Base-by-base conservation (phyloP, 2,113 vertebrate genomes). In the Syrrhaptes paradoxus region DNA sequence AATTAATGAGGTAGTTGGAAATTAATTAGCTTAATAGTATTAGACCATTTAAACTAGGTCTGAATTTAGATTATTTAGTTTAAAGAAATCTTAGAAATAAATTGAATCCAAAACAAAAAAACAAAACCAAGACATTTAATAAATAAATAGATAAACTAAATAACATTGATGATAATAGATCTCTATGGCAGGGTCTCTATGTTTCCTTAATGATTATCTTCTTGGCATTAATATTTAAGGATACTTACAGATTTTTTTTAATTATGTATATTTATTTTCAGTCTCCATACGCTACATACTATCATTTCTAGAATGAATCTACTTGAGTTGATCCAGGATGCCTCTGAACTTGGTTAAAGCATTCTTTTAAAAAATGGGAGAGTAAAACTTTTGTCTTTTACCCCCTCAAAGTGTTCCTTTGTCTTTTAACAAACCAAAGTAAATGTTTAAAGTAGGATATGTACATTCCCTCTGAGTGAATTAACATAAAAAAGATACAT, bases 361-460 rank as follows among this genome's bases (percentile, higher is more conserved):
- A 74, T 36, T 68, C 13, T 20, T 77, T 71, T 92, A 36, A 81
- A 90, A 85, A 90, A 38, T 9, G 31, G 6, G 54, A 71, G 12
- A 74, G 34, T 36, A 87, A 88, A 65, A 79, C 17, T 45, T 45
- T 74, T 26, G 2, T 55, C 32, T 87, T 96, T 58, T 88, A 31
- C 21, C 13, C 63, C 31, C 15, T 90, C 61, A 89, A 89, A 89
- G 11, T 14, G 4, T 71, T 93, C 51, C 55, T 94, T 78, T 81
- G 43, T 52, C 62, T 63, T 86, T 94, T 86, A 93, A 91, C 54
- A 91, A 94, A 91, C 48, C 9, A 93, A 89, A 96, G 31, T 38
- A 97, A 96, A 94, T 76, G 65, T 92, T 92, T 96, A 94, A 97
- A 90, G 54, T 73, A 71, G 43, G 93, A 73, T 92, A 54, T 54